Percentiles rank a stretch among this genome's conserved stretches.
Evolutionary conservation across 2,888 invertebrate species (phyloP).

Genomic region (Auanema freiburgensis): DNA sequence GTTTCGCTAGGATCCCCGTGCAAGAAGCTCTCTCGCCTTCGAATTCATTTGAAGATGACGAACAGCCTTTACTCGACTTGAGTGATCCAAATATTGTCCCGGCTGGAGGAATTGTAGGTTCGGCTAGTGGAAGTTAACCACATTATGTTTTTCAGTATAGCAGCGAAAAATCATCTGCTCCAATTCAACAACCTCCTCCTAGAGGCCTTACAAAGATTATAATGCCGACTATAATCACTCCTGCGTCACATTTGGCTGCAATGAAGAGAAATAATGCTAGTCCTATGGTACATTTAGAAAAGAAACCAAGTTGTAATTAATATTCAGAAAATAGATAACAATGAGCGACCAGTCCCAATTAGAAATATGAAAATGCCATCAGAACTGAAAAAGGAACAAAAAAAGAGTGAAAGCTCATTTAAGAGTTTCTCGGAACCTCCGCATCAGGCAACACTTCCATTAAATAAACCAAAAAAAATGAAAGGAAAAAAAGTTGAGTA

Average conservation of each 20-base stretch:
- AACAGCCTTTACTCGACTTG: conserved; percentile 9
- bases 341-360: no score
- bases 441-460: background rate
- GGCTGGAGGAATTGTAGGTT: conserved; percentile 29
- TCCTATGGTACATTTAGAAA: background rate
- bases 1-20: conserved; percentile 12
- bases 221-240: conserved; percentile 14
- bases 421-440: background rate
- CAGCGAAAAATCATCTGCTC: no score
- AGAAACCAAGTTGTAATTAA: background rate
- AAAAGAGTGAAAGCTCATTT: no score
- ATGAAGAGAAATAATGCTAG: background rate
- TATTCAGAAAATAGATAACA: no score
- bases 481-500: conserved; percentile 3
- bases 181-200: background rate
- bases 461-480: background rate
- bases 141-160: background rate
- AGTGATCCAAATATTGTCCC: conserved; percentile 25
- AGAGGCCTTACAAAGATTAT: conserved; percentile 6
- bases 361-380: no score
- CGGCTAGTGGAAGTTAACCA: background rate
- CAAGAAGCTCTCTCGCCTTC: background rate
- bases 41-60: conserved; percentile 14
- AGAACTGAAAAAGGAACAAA: no score
- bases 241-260: conserved; percentile 5